Evolutionary conservation across 2,113 vertebrate species (phyloP).

Genomic region (Rana temporaria): DNA sequence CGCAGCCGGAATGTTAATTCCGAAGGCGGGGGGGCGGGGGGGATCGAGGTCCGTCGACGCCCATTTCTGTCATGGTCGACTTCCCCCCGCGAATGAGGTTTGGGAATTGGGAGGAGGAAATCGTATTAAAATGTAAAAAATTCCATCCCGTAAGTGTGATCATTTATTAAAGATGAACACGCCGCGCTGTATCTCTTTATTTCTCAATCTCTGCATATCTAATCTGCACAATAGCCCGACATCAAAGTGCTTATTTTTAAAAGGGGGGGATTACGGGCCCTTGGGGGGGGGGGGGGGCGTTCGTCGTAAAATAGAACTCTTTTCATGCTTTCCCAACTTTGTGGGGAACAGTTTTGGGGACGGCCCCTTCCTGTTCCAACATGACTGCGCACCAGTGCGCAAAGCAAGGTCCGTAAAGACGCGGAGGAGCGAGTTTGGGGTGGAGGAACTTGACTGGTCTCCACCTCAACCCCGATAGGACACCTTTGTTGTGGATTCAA

Average conservation of each 20-base stretch:
- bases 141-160: constrained; percentile 39
- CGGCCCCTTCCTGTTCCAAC: too few relatives aligned
- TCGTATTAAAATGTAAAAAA: constrained; percentile 49
- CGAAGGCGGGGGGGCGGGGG: background rate
- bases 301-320: too few relatives aligned
- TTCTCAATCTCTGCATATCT: constrained; percentile 25
- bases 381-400: too few relatives aligned
- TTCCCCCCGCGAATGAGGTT: constrained; percentile 45
- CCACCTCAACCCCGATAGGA: too few relatives aligned
- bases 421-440: too few relatives aligned
- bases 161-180: constrained; percentile 53
- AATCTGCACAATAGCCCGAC: constrained; percentile 38
- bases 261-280: background rate
- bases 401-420: too few relatives aligned
- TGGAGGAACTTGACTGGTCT: too few relatives aligned
- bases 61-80: constrained; percentile 46
- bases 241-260: constrained; percentile 33
- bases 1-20: constrained; percentile 22
- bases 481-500: too few relatives aligned
- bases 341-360: too few relatives aligned
- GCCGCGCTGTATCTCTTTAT: constrained; percentile 40
- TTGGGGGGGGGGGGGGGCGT: too few relatives aligned
- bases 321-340: too few relatives aligned
- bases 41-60: constrained; percentile 6
- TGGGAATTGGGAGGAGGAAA: constrained; percentile 50